phyloP scores from a whole-genome alignment of 2,888 invertebrate species.

The Lymantria dispar region DNA sequence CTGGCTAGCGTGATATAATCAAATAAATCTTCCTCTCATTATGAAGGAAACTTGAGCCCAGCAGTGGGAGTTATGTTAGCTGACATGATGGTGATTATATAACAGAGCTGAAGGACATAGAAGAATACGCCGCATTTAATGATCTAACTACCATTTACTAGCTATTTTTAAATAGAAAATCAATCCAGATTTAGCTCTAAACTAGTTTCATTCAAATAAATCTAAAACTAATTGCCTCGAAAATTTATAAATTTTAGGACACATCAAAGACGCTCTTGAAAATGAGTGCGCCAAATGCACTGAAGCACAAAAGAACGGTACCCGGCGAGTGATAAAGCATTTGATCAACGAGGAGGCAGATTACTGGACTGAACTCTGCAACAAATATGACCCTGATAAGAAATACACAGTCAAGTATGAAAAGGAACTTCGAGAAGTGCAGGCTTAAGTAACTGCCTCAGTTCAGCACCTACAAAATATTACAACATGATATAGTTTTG shows the following conservation, averaged over 20 bases:
- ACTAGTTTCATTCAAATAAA: too few relatives aligned
- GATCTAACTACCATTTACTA: too few relatives aligned
- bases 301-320: conserved; percentile 39
- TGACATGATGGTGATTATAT: too few relatives aligned
- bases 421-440: conserved; percentile 39
- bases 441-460: conserved; percentile 16
- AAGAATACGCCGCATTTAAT: too few relatives aligned
- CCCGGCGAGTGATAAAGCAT: conserved; percentile 45
- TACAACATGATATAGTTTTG: not conserved
- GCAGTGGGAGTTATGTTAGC: too few relatives aligned
- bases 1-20: too few relatives aligned
- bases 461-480: not conserved
- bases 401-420: conserved; percentile 55
- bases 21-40: too few relatives aligned
- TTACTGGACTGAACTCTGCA: conserved; percentile 54
- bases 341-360: conserved; percentile 54
- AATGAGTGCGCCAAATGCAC: conserved; percentile 50
- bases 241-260: conserved; percentile 30
- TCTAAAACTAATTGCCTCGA: too few relatives aligned
- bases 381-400: conserved; percentile 59
- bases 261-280: conserved; percentile 53
- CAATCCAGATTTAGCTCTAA: too few relatives aligned
- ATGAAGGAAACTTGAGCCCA: too few relatives aligned
- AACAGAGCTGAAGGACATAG: too few relatives aligned
- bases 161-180: too few relatives aligned